Percentiles rank a stretch among this genome's conserved stretches.
phyloP scores from a whole-genome alignment of 2,797 vertebrate genomes.

The Pseudomugil gertrudae region DNA sequence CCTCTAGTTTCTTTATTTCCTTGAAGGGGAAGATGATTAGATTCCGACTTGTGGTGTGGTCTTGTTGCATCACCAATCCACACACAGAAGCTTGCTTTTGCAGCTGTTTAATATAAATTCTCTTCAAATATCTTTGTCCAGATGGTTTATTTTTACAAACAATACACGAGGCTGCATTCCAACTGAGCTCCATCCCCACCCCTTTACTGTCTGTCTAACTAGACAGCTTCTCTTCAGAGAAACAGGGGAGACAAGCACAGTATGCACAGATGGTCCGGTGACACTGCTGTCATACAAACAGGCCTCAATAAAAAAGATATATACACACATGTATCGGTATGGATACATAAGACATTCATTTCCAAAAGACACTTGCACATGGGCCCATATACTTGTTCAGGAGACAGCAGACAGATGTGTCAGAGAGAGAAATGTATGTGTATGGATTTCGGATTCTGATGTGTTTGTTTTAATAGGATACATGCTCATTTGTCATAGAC shows the following conservation, averaged over 20 bases:
- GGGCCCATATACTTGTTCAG: constrained; percentile 42
- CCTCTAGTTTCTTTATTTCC: constrained; percentile 49
- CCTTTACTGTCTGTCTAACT: constrained; percentile 78
- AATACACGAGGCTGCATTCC: constrained; percentile 93
- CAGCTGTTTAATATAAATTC: constrained; percentile 99
- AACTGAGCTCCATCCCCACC: constrained; percentile 78
- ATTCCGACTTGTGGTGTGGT: constrained; percentile 86
- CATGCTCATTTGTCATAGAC: constrained; percentile 85
- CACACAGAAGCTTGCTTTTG: constrained; percentile 93
- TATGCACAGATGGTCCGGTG: constrained; percentile 90
- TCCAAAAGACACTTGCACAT: constrained; percentile 45
- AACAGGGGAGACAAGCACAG: constrained; percentile 66
- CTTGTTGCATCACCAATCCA: constrained; percentile 82
- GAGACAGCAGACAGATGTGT: constrained; percentile 65
- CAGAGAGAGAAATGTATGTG: constrained; percentile 39
- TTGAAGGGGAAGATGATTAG: constrained; percentile 47
- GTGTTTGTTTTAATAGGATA: constrained; percentile 79
- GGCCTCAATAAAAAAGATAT: constrained; percentile 81
- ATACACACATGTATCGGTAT: constrained; percentile 78
- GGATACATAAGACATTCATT: constrained; percentile 77
- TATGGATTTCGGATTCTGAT: constrained; percentile 68
- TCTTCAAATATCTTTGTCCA: constrained; percentile 91
- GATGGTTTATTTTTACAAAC: constrained; percentile 99
- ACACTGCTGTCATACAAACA: constrained; percentile 84
- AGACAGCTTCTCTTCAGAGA: constrained; percentile 73